phyloP scores from a whole-genome alignment of 2,113 vertebrate genomes.

The Muscicapa adusta region DNA sequence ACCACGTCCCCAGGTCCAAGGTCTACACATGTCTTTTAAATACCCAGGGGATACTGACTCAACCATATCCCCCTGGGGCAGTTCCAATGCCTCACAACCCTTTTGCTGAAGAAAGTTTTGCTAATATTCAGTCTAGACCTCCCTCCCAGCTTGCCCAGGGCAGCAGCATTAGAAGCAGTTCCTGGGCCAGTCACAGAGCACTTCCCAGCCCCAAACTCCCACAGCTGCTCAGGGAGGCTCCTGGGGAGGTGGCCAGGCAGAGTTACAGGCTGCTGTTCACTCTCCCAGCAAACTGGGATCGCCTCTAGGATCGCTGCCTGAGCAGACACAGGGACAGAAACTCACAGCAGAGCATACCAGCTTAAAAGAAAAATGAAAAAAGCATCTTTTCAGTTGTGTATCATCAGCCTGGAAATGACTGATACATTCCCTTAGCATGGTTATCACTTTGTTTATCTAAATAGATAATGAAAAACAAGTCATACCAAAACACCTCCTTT shows the following conservation, averaged over 20 bases:
- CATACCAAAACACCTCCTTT: conserved; percentile 84
- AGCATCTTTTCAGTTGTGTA: background rate
- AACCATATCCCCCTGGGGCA: background rate
- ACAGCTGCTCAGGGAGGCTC: background rate
- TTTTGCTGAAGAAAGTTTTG: background rate
- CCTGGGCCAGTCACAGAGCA: background rate
- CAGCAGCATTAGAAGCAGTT: background rate
- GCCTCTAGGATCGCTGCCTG: background rate
- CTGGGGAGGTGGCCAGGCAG: background rate
- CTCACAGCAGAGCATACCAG: background rate
- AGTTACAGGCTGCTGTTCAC: background rate
- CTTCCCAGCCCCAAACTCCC: background rate
- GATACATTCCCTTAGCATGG: background rate
- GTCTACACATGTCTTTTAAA: accelerated
- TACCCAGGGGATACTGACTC: background rate
- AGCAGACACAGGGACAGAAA: background rate
- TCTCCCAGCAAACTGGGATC: background rate
- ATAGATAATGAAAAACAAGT: conserved; percentile 40
- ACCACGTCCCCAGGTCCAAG: accelerated
- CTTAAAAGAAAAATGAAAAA: background rate
- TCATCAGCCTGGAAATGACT: background rate
- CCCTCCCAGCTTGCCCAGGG: background rate
- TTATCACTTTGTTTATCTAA: background rate
- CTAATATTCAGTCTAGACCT: background rate
- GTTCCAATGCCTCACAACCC: background rate